phyloP scores from a whole-genome alignment of 2,113 vertebrate species.

The Argyrosomus japonicus region DNA sequence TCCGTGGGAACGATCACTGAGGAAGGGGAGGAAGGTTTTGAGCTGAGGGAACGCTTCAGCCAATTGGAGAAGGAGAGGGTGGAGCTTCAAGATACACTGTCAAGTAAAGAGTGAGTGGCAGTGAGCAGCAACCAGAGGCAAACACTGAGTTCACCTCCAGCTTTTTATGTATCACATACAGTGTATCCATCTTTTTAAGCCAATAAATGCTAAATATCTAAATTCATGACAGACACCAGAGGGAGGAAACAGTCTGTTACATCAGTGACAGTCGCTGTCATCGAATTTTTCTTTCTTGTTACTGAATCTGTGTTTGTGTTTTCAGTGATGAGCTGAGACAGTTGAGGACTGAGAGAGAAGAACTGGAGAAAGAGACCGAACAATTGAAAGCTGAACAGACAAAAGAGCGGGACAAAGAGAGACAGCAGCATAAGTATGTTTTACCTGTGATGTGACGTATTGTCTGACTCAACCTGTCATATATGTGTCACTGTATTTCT shows the following conservation, averaged over 20 bases:
- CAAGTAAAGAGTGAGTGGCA: slow-evolving; percentile 88
- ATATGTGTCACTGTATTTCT: too few species aligned
- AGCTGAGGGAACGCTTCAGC: slow-evolving; percentile 74
- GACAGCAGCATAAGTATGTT: slow-evolving; percentile 64
- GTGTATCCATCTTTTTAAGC: background rate
- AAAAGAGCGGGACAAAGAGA: slow-evolving; percentile 45
- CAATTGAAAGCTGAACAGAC: slow-evolving; percentile 67
- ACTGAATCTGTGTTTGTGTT: slow-evolving; percentile 21
- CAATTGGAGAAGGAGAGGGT: slow-evolving; percentile 82
- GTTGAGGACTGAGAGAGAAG: slow-evolving; percentile 79
- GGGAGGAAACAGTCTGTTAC: background rate
- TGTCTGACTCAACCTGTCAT: too few species aligned
- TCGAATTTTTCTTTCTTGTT: background rate
- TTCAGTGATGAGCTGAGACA: slow-evolving; percentile 83
- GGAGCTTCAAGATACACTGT: slow-evolving; percentile 81
- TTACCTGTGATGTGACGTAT: background rate
- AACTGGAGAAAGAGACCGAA: slow-evolving; percentile 79
- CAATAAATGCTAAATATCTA: background rate
- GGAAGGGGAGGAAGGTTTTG: slow-evolving; percentile 69
- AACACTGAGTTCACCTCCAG: background rate
- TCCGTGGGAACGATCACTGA: slow-evolving; percentile 64
- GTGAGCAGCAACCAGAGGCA: slow-evolving; percentile 13
- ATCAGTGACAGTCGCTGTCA: background rate
- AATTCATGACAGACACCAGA: background rate
- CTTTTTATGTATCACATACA: background rate